Evolutionary conservation across 2,113 vertebrate species (phyloP).

Genomic region (Dendropsophus ebraccatus): DNA sequence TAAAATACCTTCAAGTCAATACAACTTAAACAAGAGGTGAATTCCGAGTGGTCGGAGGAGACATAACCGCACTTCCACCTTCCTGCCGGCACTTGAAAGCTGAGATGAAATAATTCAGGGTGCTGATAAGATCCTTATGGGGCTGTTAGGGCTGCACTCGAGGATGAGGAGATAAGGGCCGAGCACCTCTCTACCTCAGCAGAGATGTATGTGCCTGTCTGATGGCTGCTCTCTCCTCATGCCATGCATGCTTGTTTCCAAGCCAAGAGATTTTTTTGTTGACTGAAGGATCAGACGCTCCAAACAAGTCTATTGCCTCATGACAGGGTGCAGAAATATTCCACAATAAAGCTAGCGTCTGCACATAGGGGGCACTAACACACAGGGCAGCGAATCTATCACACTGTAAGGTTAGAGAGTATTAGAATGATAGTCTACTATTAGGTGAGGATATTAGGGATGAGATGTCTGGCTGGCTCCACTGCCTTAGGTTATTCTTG

Average conservation of each 20-base stretch:
- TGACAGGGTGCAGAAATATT: neutral
- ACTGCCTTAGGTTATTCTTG: neutral
- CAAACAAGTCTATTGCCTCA: neutral
- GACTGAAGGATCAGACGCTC: slow-evolving; percentile 35
- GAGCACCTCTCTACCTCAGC: slow-evolving; percentile 23
- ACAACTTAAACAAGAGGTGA: slow-evolving; percentile 6
- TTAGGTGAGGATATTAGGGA: neutral
- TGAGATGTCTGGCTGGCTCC: neutral
- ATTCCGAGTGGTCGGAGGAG: slow-evolving; percentile 19
- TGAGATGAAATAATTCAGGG: neutral
- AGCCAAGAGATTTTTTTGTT: slow-evolving; percentile 46
- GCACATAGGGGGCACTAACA: neutral
- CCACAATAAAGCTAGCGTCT: neutral
- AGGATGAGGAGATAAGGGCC: slow-evolving; percentile 28
- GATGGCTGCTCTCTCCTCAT: slow-evolving; percentile 14
- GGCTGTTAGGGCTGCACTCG: neutral
- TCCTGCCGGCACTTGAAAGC: slow-evolving; percentile 25
- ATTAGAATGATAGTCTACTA: neutral
- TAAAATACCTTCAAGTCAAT: slow-evolving; percentile 14
- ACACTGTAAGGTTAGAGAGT: neutral
- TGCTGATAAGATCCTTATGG: slow-evolving; percentile 42
- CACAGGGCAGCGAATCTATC: no score
- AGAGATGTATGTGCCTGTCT: neutral
- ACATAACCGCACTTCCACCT: slow-evolving; percentile 1
- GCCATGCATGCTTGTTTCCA: slow-evolving; percentile 33